A percentile compares a stretch with the other conserved stretches of the same genome.
phyloP scores from a whole-genome alignment of 2,113 vertebrate species.

The Helogale parvula region DNA sequence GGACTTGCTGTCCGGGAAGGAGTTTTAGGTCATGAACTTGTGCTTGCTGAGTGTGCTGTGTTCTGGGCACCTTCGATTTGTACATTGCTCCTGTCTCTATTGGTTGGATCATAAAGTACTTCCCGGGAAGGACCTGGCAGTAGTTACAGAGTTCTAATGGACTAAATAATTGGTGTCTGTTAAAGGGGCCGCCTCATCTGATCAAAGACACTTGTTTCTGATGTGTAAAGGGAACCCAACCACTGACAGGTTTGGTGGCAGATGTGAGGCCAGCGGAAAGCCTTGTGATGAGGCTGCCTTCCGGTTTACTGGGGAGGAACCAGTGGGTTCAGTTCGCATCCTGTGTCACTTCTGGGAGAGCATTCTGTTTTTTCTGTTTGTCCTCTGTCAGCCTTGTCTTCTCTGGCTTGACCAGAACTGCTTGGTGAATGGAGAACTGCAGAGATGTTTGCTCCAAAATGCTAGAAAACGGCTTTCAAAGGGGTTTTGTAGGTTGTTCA shows the following conservation, averaged over 20 bases:
- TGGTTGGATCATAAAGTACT: conserved; percentile 53
- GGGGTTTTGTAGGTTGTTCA: neutral
- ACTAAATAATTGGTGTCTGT: neutral
- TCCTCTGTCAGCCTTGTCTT: neutral
- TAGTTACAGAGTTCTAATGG: conserved; percentile 65
- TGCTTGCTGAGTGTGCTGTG: conserved; percentile 25
- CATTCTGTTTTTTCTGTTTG: neutral
- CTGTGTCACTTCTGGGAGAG: neutral
- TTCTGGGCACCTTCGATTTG: conserved; percentile 48
- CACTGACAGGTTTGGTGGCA: neutral
- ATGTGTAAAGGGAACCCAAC: neutral
- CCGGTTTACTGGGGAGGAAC: neutral
- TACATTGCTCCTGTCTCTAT: conserved; percentile 5
- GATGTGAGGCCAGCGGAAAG: neutral
- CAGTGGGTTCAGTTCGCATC: neutral
- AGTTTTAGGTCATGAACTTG: conserved; percentile 30
- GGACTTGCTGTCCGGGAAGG: neutral
- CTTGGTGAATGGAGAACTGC: neutral
- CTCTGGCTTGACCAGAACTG: neutral
- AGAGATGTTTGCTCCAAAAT: neutral
- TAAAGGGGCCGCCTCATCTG: conserved; percentile 23
- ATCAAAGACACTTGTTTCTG: conserved; percentile 12
- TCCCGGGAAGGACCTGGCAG: conserved; percentile 25
- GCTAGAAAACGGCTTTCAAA: neutral
- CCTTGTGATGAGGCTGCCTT: neutral